Percentiles rank a stretch among this genome's conserved stretches.
Conservation (phyloP, 2,113 vertebrate genomes). For the Probosciger aterrimus region DNA sequence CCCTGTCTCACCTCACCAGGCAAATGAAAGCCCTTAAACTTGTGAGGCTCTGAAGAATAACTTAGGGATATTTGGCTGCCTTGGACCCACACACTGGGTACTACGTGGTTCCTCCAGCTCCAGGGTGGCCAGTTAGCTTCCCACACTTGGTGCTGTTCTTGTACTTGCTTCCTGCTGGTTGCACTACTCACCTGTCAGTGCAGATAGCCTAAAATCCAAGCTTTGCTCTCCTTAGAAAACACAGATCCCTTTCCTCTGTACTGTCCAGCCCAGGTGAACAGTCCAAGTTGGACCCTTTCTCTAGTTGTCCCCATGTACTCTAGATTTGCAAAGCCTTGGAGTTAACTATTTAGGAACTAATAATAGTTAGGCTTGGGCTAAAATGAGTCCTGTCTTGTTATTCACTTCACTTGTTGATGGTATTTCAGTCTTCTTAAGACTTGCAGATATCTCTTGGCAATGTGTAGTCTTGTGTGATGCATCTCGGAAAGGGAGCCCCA, state of each 20-base stretch:
- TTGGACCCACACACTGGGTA: neutral
- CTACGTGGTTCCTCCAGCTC: neutral
- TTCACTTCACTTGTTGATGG: neutral
- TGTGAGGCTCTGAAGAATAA: neutral
- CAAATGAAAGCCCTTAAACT: neutral
- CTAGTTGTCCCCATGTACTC: neutral
- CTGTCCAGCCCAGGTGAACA: neutral
- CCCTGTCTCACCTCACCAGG: slow-evolving; percentile 19
- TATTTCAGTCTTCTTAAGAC: slow-evolving; percentile 4
- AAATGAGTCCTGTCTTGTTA: slow-evolving; percentile 18
- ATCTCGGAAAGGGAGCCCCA: neutral
- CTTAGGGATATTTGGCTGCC: neutral
- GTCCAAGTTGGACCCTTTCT: neutral
- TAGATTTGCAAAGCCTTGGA: neutral
- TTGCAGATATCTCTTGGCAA: neutral
- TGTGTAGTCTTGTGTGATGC: neutral
- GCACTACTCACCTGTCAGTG: neutral
- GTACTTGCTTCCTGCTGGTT: neutral
- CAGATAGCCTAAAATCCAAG: neutral
- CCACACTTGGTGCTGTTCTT: neutral
- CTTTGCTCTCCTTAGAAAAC: neutral
- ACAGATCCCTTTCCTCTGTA: neutral
- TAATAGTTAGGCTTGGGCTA: neutral
- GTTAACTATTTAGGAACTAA: neutral
- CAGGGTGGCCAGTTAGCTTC: neutral